Percentiles rank a stretch among this genome's conserved stretches.
These are phyloP conservation scores for Scophthalmus maximus DNA, from an alignment of 2,113 vertebrate species.

Conservation along the genomic window DNA sequence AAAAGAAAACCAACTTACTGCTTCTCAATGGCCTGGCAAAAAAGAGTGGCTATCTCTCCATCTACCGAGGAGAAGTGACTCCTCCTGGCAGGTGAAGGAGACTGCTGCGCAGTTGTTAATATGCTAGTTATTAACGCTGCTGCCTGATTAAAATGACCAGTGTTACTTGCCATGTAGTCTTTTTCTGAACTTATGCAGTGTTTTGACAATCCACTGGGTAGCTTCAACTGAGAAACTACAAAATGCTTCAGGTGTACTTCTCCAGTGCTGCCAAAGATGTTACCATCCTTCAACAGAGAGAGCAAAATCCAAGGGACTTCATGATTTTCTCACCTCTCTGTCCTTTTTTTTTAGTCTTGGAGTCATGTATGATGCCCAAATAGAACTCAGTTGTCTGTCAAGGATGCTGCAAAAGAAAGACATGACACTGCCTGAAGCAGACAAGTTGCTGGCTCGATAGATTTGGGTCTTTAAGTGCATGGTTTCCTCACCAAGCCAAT, in stretches of 20 bases:
- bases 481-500: background rate
- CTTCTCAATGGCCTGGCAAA: too few species aligned
- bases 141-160: too few species aligned
- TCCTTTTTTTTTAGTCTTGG: conserved; percentile 1
- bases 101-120: too few species aligned
- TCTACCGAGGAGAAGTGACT: too few species aligned
- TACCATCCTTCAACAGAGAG: too few species aligned
- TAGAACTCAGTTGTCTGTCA: background rate
- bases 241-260: background rate
- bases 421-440: background rate
- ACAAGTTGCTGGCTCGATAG: background rate
- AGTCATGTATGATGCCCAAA: background rate
- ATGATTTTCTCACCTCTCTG: background rate
- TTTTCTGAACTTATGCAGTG: too few species aligned
- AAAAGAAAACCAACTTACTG: too few species aligned
- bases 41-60: too few species aligned
- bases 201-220: too few species aligned
- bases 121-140: too few species aligned
- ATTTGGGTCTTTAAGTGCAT: background rate
- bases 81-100: too few species aligned
- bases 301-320: background rate
- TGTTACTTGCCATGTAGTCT: too few species aligned
- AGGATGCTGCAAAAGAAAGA: background rate
- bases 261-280: background rate
- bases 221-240: background rate